Percentiles rank a stretch among this genome's conserved stretches.
phyloP scores from a whole-genome alignment of 1,140 invertebrate genomes.

The Sycophila sp. region DNA sequence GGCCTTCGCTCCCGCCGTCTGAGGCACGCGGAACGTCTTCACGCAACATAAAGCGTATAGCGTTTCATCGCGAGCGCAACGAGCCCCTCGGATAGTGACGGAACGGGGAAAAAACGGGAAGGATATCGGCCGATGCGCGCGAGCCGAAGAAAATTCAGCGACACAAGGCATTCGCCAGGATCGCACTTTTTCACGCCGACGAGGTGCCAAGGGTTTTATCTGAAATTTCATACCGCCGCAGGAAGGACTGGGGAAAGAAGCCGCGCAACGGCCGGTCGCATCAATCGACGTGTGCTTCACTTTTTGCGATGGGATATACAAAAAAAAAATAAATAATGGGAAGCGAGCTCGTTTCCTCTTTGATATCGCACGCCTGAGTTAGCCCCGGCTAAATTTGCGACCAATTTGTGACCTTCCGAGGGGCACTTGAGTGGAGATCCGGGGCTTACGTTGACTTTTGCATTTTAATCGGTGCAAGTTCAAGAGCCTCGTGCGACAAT shows the following conservation, averaged over 20 bases:
- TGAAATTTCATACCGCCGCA: conserved; percentile 34
- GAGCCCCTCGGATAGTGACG: not conserved
- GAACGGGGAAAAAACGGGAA: not conserved
- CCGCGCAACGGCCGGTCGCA: not conserved
- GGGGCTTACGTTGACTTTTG: not conserved
- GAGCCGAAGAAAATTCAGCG: not conserved
- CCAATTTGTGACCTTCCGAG: no score
- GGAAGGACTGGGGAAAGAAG: not conserved
- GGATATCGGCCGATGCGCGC: not conserved
- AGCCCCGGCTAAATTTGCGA: no score
- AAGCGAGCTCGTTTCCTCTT: no score
- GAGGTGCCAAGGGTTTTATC: conserved; percentile 30
- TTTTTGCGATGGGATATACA: conserved; percentile 17
- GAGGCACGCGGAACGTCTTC: not conserved
- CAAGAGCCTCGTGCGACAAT: not conserved
- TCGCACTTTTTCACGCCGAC: not conserved
- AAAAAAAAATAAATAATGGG: not conserved
- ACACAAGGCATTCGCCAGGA: not conserved
- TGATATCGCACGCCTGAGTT: no score
- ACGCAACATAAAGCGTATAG: conserved; percentile 14
- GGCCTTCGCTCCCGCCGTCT: no score
- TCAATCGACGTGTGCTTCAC: conserved; percentile 15
- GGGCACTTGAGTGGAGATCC: not conserved
- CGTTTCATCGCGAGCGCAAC: not conserved
- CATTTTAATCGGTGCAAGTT: conserved; percentile 3